Evolutionary conservation across 2,888 invertebrate species (phyloP).

Genomic region (Rotaria macrura): DNA sequence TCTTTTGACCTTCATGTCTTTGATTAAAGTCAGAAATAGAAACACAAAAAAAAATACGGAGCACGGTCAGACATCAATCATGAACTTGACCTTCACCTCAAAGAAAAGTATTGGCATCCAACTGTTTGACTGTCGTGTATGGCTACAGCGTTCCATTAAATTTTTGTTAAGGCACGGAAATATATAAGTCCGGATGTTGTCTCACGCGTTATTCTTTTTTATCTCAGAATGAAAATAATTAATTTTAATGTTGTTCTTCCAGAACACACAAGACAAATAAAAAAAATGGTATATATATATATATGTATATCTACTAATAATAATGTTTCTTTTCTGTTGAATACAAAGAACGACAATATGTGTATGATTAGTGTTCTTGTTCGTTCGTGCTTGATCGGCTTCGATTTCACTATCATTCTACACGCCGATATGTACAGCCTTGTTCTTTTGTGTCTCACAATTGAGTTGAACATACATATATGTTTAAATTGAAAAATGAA

Average conservation of each 20-base stretch:
- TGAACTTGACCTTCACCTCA: background rate
- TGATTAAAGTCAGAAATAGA: background rate
- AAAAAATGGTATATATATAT: too few species aligned
- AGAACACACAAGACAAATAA: background rate
- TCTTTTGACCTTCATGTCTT: background rate
- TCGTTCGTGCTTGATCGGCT: conserved; percentile 11
- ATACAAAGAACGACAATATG: background rate
- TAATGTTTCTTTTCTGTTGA: conserved; percentile 1
- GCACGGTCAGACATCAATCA: background rate
- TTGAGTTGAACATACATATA: conserved; percentile 5
- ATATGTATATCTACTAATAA: background rate
- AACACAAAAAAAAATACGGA: background rate
- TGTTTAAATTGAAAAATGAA: conserved; percentile 6
- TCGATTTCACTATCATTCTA: conserved; percentile 8
- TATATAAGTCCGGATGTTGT: background rate
- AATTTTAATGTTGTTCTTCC: background rate
- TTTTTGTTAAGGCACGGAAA: background rate
- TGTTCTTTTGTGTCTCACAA: conserved; percentile 15
- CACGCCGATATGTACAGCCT: background rate
- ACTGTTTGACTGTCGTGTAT: background rate
- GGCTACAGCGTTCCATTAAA: background rate
- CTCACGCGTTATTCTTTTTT: background rate
- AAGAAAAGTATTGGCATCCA: background rate
- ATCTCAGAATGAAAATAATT: background rate
- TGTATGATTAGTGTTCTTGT: background rate